phyloP scores from a whole-genome alignment of 2,888 invertebrate species.

The Brachyptera putata region DNA sequence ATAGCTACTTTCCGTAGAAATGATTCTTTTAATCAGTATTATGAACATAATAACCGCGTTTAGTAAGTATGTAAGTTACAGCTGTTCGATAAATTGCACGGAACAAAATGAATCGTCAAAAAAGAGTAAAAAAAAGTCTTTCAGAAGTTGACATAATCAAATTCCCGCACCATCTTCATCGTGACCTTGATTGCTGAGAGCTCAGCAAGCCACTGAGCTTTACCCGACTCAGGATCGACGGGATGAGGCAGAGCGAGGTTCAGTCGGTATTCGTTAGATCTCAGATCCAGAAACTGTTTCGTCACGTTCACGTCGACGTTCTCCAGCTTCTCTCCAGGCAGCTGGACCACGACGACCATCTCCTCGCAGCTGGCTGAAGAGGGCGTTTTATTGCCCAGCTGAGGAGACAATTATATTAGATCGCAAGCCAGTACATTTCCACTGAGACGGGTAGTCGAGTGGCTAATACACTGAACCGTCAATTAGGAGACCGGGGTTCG shows the following conservation, averaged over 20 bases:
- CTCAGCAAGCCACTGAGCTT: slow-evolving; percentile 72
- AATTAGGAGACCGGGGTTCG: too few species aligned
- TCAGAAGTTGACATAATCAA: slow-evolving; percentile 84
- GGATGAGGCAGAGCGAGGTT: slow-evolving; percentile 75
- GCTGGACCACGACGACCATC: slow-evolving; percentile 68
- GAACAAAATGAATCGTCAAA: too few species aligned
- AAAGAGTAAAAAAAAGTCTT: too few species aligned
- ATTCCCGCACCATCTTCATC: slow-evolving; percentile 70
- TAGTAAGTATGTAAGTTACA: too few species aligned
- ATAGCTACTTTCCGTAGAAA: too few species aligned
- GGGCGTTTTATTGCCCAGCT: slow-evolving; percentile 78
- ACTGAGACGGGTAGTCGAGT: too few species aligned
- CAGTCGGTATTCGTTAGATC: slow-evolving; percentile 62
- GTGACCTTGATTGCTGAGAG: slow-evolving; percentile 64
- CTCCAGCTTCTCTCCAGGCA: slow-evolving; percentile 71
- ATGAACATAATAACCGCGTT: too few species aligned
- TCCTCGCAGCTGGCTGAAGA: slow-evolving; percentile 82
- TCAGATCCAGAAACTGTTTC: slow-evolving; percentile 54
- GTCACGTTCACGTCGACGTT: slow-evolving; percentile 66
- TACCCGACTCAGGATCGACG: slow-evolving; percentile 74
- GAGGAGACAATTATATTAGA: slow-evolving; percentile 35
- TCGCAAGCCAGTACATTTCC: too few species aligned
- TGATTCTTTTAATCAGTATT: too few species aligned
- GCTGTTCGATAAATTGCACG: too few species aligned
- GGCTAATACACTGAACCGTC: too few species aligned